These are phyloP conservation scores for Odontocerum albicorne DNA, from an alignment of 2,888 invertebrate genomes.

Conservation along the genomic window DNA sequence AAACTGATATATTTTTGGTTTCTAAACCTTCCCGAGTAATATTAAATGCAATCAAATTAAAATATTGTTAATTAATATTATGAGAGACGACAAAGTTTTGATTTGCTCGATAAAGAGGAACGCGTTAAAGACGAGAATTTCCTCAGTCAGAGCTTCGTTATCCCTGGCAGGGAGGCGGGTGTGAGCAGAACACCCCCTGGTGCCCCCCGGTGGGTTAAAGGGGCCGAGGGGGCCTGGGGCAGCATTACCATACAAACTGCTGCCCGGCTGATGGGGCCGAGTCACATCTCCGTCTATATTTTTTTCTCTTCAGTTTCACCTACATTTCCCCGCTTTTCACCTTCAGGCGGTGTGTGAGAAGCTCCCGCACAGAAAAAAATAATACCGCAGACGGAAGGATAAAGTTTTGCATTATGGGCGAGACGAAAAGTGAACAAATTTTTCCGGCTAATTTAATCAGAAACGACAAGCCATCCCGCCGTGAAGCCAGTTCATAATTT, in stretches of 20 bases:
- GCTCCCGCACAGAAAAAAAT: background rate
- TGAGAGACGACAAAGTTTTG: too few relatives aligned
- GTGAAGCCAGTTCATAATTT: slow-evolving; percentile 10
- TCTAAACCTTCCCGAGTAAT: too few relatives aligned
- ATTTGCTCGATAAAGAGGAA: too few relatives aligned
- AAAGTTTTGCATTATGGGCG: slow-evolving; percentile 12
- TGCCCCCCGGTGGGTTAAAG: background rate
- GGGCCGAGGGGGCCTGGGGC: slow-evolving; percentile 18
- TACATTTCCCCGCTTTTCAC: slow-evolving; percentile 32
- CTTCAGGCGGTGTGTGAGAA: slow-evolving; percentile 4
- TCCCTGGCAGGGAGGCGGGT: background rate
- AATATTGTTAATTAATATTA: too few relatives aligned
- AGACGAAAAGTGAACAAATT: slow-evolving; percentile 7
- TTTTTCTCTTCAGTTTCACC: slow-evolving; percentile 24
- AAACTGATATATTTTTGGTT: too few relatives aligned
- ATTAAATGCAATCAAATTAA: too few relatives aligned
- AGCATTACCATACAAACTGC: slow-evolving; percentile 37
- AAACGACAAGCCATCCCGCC: slow-evolving; percentile 9
- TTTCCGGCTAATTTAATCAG: slow-evolving; percentile 18
- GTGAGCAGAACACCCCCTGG: slow-evolving; percentile 4
- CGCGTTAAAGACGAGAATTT: too few relatives aligned
- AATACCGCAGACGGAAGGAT: slow-evolving; percentile 9
- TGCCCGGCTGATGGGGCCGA: slow-evolving; percentile 34
- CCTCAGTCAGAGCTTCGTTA: background rate
- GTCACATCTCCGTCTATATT: slow-evolving; percentile 30